Percentiles rank a stretch among this genome's conserved stretches.
Evolutionary conservation across 2,113 vertebrate species (phyloP).

Genomic region (Coptodon rendalli): DNA sequence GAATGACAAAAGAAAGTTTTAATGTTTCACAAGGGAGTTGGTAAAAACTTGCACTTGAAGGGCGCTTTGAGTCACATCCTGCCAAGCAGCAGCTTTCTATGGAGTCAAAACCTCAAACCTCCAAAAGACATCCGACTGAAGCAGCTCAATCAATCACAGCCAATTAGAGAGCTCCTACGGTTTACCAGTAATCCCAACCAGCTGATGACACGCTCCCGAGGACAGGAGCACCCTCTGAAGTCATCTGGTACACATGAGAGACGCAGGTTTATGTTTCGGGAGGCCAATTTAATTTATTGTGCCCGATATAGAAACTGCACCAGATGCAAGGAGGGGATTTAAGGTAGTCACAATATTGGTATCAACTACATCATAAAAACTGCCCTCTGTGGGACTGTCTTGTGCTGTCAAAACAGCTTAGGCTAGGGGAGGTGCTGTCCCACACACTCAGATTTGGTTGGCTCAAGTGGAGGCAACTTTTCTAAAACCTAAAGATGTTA

Average conservation of each 20-base stretch:
- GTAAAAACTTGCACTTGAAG: not conserved
- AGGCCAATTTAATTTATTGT: not conserved
- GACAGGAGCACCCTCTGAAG: constrained; percentile 5
- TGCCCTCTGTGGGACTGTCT: not conserved
- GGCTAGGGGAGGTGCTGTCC: not conserved
- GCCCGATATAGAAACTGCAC: not conserved
- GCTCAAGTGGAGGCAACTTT: not conserved
- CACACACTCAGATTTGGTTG: not conserved
- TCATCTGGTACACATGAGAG: not conserved
- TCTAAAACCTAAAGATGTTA: not conserved
- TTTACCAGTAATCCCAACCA: constrained; percentile 45
- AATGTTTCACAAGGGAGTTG: not conserved
- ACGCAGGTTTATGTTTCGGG: not conserved
- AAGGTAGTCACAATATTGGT: not conserved
- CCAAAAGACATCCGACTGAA: constrained; percentile 8
- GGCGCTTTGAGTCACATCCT: constrained; percentile 32
- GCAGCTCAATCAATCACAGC: constrained; percentile 55
- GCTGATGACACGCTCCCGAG: constrained; percentile 26
- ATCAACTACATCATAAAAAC: not conserved
- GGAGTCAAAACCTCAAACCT: constrained; percentile 29
- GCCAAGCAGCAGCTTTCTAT: not conserved
- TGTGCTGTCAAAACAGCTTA: not conserved
- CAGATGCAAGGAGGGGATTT: not conserved
- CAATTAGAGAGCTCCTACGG: constrained; percentile 45
- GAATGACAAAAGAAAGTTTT: not conserved